Base-by-base conservation (phyloP, 2,113 vertebrate species). In the Eulemur macaco region DNA sequence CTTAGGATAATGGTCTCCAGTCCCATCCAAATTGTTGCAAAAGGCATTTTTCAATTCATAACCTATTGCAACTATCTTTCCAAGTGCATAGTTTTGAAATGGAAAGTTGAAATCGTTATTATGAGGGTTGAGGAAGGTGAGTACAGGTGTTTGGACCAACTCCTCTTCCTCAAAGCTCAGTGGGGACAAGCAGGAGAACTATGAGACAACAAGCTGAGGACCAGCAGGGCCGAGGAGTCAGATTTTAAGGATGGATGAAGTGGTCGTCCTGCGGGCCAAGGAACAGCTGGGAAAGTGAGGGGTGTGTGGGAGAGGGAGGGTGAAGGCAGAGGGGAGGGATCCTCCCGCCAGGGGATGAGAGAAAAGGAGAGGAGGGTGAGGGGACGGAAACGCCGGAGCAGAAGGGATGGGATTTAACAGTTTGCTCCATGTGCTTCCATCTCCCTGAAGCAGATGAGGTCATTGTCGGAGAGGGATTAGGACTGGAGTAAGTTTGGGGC, bases 401-500 rank as follows among this genome's bases (percentile, higher is more conserved):
- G 71, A 77, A 93, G 34, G 66, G 71, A 23, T 31, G 76, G 68
- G 50, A 56, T 34, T 60, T 42, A 45, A 68, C 34, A 14, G 15
- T 78, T 52, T 52, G 20, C 11, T 56, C 14, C 42, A 50, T 29
- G 83, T 39, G 39, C 34, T 17, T 85, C 27, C 34, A 15, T 42
- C 88, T 82, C 89, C 91, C 76, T 6, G 68, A 37, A 78, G 94
- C 6, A 14, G 29, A 73, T 86, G 96, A 97, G 93, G 45, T 95
- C 91, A 92, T 13, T 0, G 7, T 52, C 13, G 12, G 42, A 47
- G 47, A 0, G 3, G 1, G 58, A 68, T 29, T 27, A 13, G 76
- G 45, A 25, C 52, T n/a, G 39, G 27, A 60, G 88, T 47, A 27
- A 45, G 17, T 82, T 13, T 34, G 45, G 47, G 37, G 68, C 54